phyloP scores from a whole-genome alignment of 2,797 vertebrate genomes.

The Rhinichthys osculus region DNA sequence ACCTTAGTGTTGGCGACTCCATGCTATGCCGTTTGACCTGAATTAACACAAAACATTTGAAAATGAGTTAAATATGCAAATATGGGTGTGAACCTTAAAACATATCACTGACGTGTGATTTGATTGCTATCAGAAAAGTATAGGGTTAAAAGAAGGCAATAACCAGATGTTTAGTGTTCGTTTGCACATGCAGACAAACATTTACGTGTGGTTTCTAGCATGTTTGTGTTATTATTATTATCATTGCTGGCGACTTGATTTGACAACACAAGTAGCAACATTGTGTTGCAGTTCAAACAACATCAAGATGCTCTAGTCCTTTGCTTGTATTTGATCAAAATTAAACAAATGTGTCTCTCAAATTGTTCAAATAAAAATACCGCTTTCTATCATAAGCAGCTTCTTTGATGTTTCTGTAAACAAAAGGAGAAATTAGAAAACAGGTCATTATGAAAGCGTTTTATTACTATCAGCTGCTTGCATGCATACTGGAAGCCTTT shows the following conservation, averaged over 20 bases:
- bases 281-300: conserved; percentile 7
- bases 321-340: neutral
- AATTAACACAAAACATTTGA: neutral
- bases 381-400: neutral
- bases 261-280: neutral
- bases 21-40: neutral
- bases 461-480: conserved; percentile 47
- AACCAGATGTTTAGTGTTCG: conserved; percentile 59
- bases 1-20: neutral
- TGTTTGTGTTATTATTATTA: conserved; percentile 1
- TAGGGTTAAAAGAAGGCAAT: conserved; percentile 39
- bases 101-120: neutral
- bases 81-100: neutral
- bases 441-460: conserved; percentile 39
- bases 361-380: conserved; percentile 13
- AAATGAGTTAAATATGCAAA: neutral
- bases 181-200: conserved; percentile 10
- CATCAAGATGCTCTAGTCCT: neutral
- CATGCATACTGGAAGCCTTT: conserved; percentile 11
- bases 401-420: conserved; percentile 43
- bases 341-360: neutral
- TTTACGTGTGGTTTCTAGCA: conserved; percentile 10
- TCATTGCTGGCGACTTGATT: neutral
- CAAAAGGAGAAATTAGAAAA: conserved; percentile 29
- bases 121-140: neutral